A percentile compares a stretch with the other conserved stretches of the same genome.
Evolutionary conservation across 2,888 invertebrate genomes (phyloP).

Genomic region (Hydrotaea diabolus): DNA sequence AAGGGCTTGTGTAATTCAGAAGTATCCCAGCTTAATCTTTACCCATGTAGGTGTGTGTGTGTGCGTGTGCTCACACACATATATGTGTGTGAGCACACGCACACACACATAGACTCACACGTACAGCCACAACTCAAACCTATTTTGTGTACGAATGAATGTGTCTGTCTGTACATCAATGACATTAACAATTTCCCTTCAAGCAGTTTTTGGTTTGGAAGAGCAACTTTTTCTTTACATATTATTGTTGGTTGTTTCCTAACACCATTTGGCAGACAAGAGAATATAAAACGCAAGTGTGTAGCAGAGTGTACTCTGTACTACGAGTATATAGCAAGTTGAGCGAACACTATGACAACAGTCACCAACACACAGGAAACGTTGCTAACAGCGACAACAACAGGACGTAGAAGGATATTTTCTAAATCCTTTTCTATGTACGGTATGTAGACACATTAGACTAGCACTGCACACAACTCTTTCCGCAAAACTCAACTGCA

Average conservation of each 20-base stretch:
- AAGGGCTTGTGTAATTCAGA: conserved; percentile 34
- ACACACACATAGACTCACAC: no score
- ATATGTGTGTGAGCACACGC: no score
- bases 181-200: conserved; percentile 58
- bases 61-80: not conserved
- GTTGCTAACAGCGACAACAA: conserved; percentile 10
- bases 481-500: no score
- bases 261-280: conserved; percentile 58
- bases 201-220: conserved; percentile 45
- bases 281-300: conserved; percentile 13
- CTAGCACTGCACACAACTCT: no score
- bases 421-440: conserved; percentile 21
- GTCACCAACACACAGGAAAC: not conserved
- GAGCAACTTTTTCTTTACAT: conserved; percentile 24
- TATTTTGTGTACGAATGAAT: conserved; percentile 27
- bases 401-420: not conserved
- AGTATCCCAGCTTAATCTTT: conserved; percentile 55
- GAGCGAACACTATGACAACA: not conserved
- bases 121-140: no score
- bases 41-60: conserved; percentile 9
- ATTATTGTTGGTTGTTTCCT: conserved; percentile 46
- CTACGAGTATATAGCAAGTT: no score
- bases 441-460: not conserved
- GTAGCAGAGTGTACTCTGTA: not conserved
- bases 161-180: conserved; percentile 44